These are phyloP conservation scores for Trypoxylus dichotomus DNA, from an alignment of 1,140 invertebrate species.

Conservation along the genomic window DNA sequence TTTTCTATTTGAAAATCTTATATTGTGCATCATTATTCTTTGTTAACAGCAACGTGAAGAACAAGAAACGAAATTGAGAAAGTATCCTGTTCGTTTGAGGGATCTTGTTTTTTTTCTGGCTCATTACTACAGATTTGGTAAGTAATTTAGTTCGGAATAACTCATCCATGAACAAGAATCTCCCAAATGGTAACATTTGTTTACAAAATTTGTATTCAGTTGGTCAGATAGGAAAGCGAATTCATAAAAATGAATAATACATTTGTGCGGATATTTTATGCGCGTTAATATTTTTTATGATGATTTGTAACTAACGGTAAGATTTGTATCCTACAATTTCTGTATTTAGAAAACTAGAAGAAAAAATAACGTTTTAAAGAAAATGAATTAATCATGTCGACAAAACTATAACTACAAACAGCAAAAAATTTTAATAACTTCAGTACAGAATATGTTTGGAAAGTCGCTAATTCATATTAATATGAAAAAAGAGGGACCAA, in stretches of 20 bases:
- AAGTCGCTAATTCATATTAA: too few species aligned
- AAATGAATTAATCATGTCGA: too few species aligned
- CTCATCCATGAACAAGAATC: neutral
- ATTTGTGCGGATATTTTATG: neutral
- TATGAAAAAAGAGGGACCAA: too few species aligned
- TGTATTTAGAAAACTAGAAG: too few species aligned
- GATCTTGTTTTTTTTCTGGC: neutral
- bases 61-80: neutral
- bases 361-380: too few species aligned
- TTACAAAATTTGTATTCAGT: neutral
- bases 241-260: conserved; percentile 1
- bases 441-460: too few species aligned
- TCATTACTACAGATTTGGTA: conserved; percentile 5
- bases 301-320: neutral
- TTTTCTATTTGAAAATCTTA: too few species aligned
- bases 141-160: neutral
- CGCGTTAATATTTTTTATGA: neutral
- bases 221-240: neutral
- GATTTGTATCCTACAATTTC: too few species aligned
- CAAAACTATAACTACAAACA: too few species aligned
- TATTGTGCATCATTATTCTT: too few species aligned
- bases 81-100: neutral
- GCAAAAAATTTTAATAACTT: too few species aligned
- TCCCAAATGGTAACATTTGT: neutral
- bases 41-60: neutral